Percentiles rank a stretch among this genome's conserved stretches.
Evolutionary conservation across 2,888 invertebrate genomes (phyloP).

Genomic region (Tinea semifulvella): DNA sequence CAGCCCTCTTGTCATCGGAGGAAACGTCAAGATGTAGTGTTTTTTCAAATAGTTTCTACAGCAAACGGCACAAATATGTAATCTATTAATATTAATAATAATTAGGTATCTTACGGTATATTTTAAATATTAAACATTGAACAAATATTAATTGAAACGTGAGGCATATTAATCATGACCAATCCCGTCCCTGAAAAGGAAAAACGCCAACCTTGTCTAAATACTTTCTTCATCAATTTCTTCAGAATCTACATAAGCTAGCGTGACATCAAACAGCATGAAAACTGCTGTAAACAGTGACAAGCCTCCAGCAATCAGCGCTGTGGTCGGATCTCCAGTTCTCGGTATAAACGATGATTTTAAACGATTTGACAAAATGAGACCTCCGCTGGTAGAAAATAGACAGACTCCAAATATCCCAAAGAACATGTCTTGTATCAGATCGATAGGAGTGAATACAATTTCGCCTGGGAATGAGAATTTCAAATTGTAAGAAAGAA

Average conservation of each 20-base stretch:
- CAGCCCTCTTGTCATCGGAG: no score
- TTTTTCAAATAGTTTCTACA: no score
- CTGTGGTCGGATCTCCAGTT: slow-evolving; percentile 39
- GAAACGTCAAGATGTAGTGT: no score
- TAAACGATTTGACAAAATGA: slow-evolving; percentile 35
- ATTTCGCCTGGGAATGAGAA: slow-evolving; percentile 39
- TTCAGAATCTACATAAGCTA: slow-evolving; percentile 56
- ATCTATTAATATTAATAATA: no score
- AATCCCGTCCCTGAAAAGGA: no score
- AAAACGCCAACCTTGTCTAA: slow-evolving; percentile 21
- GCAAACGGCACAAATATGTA: no score
- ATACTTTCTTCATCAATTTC: slow-evolving; percentile 52
- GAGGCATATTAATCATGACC: no score
- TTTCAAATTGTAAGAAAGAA: no score
- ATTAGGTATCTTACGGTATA: no score
- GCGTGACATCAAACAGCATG: slow-evolving; percentile 47
- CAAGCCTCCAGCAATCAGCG: slow-evolving; percentile 34
- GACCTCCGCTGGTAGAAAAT: slow-evolving; percentile 42
- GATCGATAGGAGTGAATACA: slow-evolving; percentile 51
- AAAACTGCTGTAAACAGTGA: slow-evolving; percentile 39
- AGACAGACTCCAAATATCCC: slow-evolving; percentile 43
- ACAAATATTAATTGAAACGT: no score
- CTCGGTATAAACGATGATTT: slow-evolving; percentile 31
- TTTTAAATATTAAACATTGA: no score
- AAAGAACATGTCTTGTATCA: slow-evolving; percentile 57